Conservation (phyloP, 2,888 invertebrate genomes). For the Bembecia ichneumoniformis region DNA sequence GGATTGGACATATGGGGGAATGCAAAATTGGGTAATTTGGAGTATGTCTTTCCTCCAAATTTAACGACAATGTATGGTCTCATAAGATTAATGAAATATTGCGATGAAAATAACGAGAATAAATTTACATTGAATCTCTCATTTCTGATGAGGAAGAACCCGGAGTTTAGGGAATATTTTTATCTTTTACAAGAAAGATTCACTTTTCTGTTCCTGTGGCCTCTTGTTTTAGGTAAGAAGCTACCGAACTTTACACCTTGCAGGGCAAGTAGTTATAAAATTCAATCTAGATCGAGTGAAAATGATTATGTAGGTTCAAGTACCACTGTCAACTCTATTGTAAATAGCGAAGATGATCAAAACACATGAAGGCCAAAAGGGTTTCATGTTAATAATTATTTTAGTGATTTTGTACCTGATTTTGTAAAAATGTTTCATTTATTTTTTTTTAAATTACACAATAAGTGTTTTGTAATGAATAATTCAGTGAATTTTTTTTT, state of each 20-base stretch:
- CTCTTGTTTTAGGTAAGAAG: neutral
- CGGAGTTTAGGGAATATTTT: constrained; percentile 25
- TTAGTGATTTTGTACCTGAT: too few species aligned
- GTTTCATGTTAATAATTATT: too few species aligned
- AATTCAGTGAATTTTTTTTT: too few species aligned
- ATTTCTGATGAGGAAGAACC: constrained; percentile 24
- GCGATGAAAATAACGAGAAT: constrained; percentile 11
- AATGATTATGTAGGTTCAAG: too few species aligned
- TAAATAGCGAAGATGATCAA: too few species aligned
- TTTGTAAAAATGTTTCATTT: too few species aligned
- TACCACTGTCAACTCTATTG: too few species aligned
- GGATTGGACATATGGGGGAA: constrained; percentile 43
- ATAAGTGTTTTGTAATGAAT: too few species aligned
- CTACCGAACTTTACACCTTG: neutral
- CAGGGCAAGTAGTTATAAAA: too few species aligned
- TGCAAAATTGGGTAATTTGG: constrained; percentile 13
- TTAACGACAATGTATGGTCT: constrained; percentile 45
- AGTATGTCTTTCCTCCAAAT: constrained; percentile 45
- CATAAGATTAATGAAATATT: constrained; percentile 30
- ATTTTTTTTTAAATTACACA: too few species aligned
- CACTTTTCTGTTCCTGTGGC: constrained; percentile 26
- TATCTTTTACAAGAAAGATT: constrained; percentile 34
- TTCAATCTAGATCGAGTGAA: too few species aligned
- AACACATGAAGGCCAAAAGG: too few species aligned
- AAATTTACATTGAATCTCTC: constrained; percentile 17